Base-by-base conservation (phyloP, 2,797 vertebrate genomes). In the Meriones psammophilus region DNA sequence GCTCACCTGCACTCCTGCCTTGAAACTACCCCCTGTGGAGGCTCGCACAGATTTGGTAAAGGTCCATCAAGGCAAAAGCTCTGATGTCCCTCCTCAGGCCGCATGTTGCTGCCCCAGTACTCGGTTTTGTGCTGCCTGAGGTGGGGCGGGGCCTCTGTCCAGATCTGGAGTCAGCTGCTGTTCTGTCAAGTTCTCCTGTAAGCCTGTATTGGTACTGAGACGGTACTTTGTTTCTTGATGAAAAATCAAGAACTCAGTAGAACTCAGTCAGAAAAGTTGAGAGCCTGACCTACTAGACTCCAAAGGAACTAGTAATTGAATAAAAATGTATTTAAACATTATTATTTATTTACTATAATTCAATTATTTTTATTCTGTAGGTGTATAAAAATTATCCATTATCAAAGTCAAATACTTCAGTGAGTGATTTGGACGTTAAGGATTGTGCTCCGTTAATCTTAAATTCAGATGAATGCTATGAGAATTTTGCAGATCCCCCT, bases 1-100 rank as follows among this genome's bases (percentile, higher is more conserved):
- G n/a, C 8, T 73, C 68, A 98, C 99, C 96, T 98, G 97, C 86
- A 99, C 99, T 33, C 99, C 99, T 13, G 98, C 99, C 42, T 97
- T 99, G 92, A 99, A 99, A 92, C 97, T 98, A 39, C 98, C 98
- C 93, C 95, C 91, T 92, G 98, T 98, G 97, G 96, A 96, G 60
- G 97, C 95, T 0, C 64, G 4, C 20, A 39, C 60, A 6, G 60
- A 62, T 39, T 92, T 97, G 96, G 77, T 97, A 62, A 87, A 66
- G 83, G 95, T 96, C 92, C n/a, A 58, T 80, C 97, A 91, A 84
- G 7, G 56, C 84, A 84, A 94, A 15, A 15, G 90, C 8, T 2
- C 24, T 71, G 12, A 60, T 69, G 58, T n/a, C 92, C 74, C 39
- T 77, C 69, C 26, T 5, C 64, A 94, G 0, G 54, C 28, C 84